Base-by-base conservation (phyloP, 2,888 invertebrate species). In the Schizaphis graminum region DNA sequence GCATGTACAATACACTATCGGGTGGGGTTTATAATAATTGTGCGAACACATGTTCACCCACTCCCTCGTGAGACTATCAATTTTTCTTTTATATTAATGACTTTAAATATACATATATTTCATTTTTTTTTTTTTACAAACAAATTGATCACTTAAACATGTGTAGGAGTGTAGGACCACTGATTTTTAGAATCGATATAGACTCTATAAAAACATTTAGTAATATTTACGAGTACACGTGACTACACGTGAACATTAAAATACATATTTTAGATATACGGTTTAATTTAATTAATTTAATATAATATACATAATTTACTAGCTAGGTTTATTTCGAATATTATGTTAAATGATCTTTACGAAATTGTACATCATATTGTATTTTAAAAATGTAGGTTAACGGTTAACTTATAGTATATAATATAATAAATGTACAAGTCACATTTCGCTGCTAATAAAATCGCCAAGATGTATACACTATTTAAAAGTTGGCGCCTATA, bases 71-170 rank as follows among this genome's bases (percentile, higher is more conserved):
- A 35, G 35, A 77, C 77, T 8, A 35, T 77, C 77, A 35, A 77
- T 77, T 77, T 77, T 77, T 77, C 16, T 77, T 21, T 35, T 21
- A 16, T 35, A 77, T 77, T 77, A 77, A 77, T 77, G 16, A 35
- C 35, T 35, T 35, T 77, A 77, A 35, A 35, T 77, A 77, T 35
- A 35, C 21, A 77, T 35, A 44, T 44, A 44, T 44, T 2, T 44
- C 0, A 3, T 44, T 44, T 3, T 44, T 28, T 5, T 67, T 67
- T 67, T 16, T n/a, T n/a, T 67, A n/a, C n/a, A 67, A n/a, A 67
- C n/a, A 67, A 67, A 67, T 67, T 67, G n/a, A 67, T 67, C n/a
- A 67, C 67, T 67, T 67, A n/a, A n/a, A n/a, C 26, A 67, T 67
- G 67, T 67, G 16, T n/a, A 28, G 21, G 53, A 53, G 53, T 53